Percentiles rank a stretch among this genome's conserved stretches.
Evolutionary conservation across 2,888 invertebrate genomes (phyloP).

Genomic region (Megastigmus dorsalis): DNA sequence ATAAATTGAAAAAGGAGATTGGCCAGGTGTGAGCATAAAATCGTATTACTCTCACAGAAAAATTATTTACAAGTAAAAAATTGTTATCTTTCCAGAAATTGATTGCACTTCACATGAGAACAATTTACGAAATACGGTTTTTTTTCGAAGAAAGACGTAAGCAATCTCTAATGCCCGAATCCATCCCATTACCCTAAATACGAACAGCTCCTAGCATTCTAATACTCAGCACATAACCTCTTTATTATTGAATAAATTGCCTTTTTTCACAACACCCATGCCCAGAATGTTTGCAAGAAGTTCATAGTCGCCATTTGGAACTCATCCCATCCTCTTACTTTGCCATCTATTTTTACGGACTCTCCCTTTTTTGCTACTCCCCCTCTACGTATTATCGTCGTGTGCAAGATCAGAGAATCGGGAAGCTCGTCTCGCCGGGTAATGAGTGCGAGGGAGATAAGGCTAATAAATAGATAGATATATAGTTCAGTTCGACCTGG

Average conservation of each 20-base stretch:
- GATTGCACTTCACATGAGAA: no score
- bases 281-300: neutral
- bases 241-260: neutral
- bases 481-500: slow-evolving; percentile 1
- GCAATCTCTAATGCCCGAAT: no score
- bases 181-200: no score
- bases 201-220: no score
- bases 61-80: no score
- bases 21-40: no score
- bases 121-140: no score
- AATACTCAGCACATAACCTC: neutral
- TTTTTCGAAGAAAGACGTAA: no score
- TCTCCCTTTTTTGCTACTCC: neutral
- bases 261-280: neutral
- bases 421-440: neutral
- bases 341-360: neutral
- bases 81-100: no score
- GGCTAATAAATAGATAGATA: slow-evolving; percentile 29
- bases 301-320: slow-evolving; percentile 20
- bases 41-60: no score
- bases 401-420: neutral
- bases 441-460: slow-evolving; percentile 26
- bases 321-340: neutral
- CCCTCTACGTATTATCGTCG: neutral
- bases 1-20: no score